Base-by-base conservation (phyloP, 35 echinoderm and acorn worm species). In the Apostichopus parvimensis region DNA sequence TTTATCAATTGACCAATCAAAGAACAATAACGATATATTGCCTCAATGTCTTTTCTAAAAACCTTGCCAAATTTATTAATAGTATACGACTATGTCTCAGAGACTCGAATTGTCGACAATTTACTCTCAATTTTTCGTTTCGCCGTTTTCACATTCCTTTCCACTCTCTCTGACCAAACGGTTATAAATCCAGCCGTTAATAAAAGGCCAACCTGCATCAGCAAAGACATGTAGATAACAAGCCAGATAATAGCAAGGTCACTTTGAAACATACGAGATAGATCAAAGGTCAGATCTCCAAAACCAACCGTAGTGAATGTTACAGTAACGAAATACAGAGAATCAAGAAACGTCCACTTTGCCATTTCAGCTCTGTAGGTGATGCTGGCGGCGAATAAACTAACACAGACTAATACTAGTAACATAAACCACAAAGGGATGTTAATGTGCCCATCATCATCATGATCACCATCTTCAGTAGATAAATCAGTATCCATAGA, bases 271-370 rank as follows among this genome's bases (percentile, higher is more conserved):
- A 57, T 56, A 0, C 72, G 28, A 9, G 66, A 15, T 54, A 22
- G 6, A 56, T 56, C 23, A 28, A 75, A 77, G 15, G 53, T 61
- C 66, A 90, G 7, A 78, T 90, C 88, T 1, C 88, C 88, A 25
- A 90, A 90, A 8, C 88, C 88, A 8, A 90, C 73, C 6, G 88
- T 90, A 6, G 88, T 90, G 53, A 90, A 90, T 53, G 88, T 90
- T 54, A 90, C 56, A 8, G 72, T 73, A 14, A 90, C 68, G 12
- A 54, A 73, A 73, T 90, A 90, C 18, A 90, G 14, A 52, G 64
- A 90, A 78, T 90, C 88, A 6, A 90, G 26, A 77, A 77, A 90
- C 5, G 88, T 90, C 88, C 88, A 90, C 5, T 53, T 56, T 26
- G 15, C 53, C 15, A 13, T 57, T 54, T 90, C 53, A 5, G 34